Percentiles rank a stretch among this genome's conserved stretches.
These are phyloP conservation scores for Melieria crassipennis DNA, from an alignment of 2,888 invertebrate species.

Conservation along the genomic window DNA sequence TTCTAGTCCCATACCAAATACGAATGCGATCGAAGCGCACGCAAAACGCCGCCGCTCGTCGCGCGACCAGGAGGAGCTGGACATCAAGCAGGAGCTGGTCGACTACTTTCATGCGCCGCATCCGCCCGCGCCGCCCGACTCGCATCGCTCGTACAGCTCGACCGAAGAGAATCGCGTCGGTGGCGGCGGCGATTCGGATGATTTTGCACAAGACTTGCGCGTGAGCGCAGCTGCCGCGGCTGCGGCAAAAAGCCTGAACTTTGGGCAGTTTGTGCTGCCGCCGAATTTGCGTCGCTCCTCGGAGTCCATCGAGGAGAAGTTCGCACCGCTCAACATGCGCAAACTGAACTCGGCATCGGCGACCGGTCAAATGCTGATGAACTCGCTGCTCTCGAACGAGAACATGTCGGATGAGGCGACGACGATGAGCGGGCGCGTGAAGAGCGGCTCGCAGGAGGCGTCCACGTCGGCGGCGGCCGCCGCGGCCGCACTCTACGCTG, in stretches of 20 bases:
- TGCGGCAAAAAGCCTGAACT: conserved; percentile 52
- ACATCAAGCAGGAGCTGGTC: conserved; percentile 61
- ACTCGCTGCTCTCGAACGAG: conserved; percentile 53
- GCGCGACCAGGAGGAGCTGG: conserved; percentile 53
- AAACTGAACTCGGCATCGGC: conserved; percentile 49
- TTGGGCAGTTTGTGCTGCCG: conserved; percentile 57
- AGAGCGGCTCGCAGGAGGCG: conserved; percentile 52
- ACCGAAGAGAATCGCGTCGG: conserved; percentile 57
- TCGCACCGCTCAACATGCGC: conserved; percentile 58
- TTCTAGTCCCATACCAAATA: conserved; percentile 60
- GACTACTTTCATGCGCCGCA: conserved; percentile 59
- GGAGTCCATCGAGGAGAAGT: conserved; percentile 50
- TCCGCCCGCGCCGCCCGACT: conserved; percentile 57
- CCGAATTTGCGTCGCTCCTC: conserved; percentile 48
- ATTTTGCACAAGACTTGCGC: conserved; percentile 62
- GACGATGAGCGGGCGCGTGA: conserved; percentile 44
- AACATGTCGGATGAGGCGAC: conserved; percentile 57
- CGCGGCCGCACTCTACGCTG: conserved; percentile 56
- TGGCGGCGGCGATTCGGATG: conserved; percentile 48
- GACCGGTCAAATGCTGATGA: conserved; percentile 58
- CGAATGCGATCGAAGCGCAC: conserved; percentile 57
- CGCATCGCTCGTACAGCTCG: conserved; percentile 62
- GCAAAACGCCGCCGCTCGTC: conserved; percentile 52
- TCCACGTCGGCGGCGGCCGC: conserved; percentile 53
- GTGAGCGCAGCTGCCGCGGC: conserved; percentile 54